These are phyloP conservation scores for Hirtodrosophila cameraria DNA, from an alignment of 2,888 invertebrate species.

Conservation along the genomic window DNA sequence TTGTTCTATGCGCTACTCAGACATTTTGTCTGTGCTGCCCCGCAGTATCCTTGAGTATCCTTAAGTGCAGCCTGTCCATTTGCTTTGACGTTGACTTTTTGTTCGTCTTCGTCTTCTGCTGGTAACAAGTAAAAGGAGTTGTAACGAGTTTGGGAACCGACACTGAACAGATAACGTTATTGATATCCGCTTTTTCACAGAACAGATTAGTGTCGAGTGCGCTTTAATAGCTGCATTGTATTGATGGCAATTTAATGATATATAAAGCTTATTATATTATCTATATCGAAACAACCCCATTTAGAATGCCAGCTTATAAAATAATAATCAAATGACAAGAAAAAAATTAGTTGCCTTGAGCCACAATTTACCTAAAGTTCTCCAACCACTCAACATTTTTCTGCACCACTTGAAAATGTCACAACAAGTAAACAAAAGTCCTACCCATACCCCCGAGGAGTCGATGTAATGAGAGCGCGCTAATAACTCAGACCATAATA, in stretches of 20 bases:
- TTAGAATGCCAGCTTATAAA: neutral
- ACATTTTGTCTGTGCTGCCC: conserved; percentile 41
- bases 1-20: conserved; percentile 19
- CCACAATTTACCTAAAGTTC: conserved; percentile 30
- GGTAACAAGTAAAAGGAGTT: conserved; percentile 19
- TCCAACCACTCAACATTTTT: conserved; percentile 23
- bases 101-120: conserved; percentile 2
- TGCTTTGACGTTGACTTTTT: conserved; percentile 25
- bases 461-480: conserved; percentile 48
- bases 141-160: conserved; percentile 27
- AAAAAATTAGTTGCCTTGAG: conserved; percentile 13
- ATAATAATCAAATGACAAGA: conserved; percentile 14
- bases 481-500: conserved; percentile 75
- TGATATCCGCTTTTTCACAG: conserved; percentile 51
- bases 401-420: conserved; percentile 63
- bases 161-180: conserved; percentile 23
- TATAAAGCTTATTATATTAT: conserved; percentile 2
- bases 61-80: conserved; percentile 67
- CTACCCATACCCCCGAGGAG: conserved; percentile 11
- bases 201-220: conserved; percentile 63
- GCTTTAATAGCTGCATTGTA: conserved; percentile 36
- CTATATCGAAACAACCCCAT: neutral
- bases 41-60: conserved; percentile 45
- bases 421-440: conserved; percentile 67
- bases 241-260: conserved; percentile 41